These are phyloP conservation scores for Hetaerina americana DNA, from an alignment of 1,140 invertebrate species.

Conservation along the genomic window DNA sequence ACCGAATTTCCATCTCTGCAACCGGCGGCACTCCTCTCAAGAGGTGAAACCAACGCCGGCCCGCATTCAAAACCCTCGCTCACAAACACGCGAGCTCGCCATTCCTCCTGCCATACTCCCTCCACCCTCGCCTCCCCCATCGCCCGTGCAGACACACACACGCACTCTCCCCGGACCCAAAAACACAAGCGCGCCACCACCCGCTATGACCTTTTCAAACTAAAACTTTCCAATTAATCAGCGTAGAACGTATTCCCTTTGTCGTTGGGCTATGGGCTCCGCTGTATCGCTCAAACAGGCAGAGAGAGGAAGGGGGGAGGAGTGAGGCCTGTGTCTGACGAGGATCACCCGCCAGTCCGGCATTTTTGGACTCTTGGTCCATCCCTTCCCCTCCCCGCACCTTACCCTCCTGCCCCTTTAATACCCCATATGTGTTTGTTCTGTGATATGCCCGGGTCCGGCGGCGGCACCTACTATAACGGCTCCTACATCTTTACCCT, in stretches of 20 bases:
- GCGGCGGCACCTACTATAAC: too few species aligned
- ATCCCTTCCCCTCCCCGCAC: too few species aligned
- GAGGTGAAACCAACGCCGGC: too few species aligned
- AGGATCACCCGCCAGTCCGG: background rate
- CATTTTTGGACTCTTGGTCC: too few species aligned
- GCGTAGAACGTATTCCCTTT: background rate
- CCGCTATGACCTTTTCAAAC: background rate
- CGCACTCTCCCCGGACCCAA: too few species aligned
- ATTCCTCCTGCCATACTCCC: background rate
- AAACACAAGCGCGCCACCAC: background rate
- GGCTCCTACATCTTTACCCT: too few species aligned
- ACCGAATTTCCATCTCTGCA: too few species aligned
- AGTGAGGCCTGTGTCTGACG: background rate
- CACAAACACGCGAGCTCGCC: too few species aligned
- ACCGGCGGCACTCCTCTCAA: too few species aligned
- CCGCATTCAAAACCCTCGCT: too few species aligned
- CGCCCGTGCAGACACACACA: background rate
- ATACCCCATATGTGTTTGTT: background rate
- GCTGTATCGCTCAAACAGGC: background rate
- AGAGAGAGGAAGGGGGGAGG: too few species aligned
- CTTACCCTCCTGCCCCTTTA: background rate
- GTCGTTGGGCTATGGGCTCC: background rate
- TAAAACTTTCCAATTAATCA: constrained; percentile 1
- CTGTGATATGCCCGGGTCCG: background rate
- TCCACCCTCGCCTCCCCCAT: too few species aligned